Base-by-base conservation (phyloP, 2,113 vertebrate genomes). In the Oxyura jamaicensis region DNA sequence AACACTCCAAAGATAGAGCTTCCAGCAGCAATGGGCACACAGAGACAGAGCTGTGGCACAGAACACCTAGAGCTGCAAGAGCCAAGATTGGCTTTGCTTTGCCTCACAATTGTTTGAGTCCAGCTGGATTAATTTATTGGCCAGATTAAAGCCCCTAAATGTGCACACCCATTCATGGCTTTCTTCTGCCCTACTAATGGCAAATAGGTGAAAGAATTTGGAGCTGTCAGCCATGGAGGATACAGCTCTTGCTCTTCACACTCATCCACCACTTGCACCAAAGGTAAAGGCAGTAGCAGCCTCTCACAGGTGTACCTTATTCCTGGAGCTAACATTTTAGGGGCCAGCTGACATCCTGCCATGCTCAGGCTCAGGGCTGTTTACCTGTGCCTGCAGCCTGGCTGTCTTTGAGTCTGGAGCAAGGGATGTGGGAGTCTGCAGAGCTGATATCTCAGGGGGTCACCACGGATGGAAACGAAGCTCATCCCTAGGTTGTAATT, bases 391-490 rank as follows among this genome's bases (percentile, higher is more conserved):
- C 28, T 41, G 11, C 25, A 13, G 10, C 4, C 8, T 22, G 1
- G 18, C 1, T 55, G 3, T 11, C 74, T 53, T 59, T 67, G 52
- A 86, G 28, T 42, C 13, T 18, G 58, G 48, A n/a, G 16, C 16
- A 53, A 58, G 16, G 67, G 42, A 12, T 29, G 29, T 0, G 0
- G 2, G 14, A n/a, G 13, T 21, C 2, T 35, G n/a, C 11, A 22
- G 36, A 29, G 62, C 36, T 28, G 14, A 7, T 1, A 0, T 8
- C 10, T 15, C 50, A 53, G 4, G 39, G 4, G 23, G 36, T 75
- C 21, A 10, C 13, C 0, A 4, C 21, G n/a, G 21, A 22, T 35
- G 31, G 44, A 42, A 86, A 53, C 9, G 26, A 59, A 58, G 10
- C 14, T 79, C 23, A 19, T 58, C 77, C 69, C 56, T 17, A 42